A percentile compares a stretch with the other conserved stretches of the same genome.
Conservation (phyloP, 23 tunicate genomes). For the Pegea sp. region DNA sequence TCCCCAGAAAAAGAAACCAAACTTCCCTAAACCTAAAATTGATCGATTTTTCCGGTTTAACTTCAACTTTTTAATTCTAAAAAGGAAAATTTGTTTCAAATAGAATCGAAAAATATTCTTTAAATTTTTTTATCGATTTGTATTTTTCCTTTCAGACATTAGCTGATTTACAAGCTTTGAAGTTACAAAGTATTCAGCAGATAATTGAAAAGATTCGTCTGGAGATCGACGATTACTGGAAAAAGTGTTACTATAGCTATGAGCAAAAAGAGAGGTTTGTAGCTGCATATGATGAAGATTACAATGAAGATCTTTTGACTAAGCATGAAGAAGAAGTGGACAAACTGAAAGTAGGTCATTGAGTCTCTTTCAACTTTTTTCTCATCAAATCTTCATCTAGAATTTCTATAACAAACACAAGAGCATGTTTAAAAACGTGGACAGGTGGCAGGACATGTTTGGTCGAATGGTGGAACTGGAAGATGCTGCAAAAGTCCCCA, state of each 20-base stretch:
- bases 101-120: too few species aligned
- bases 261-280: conserved; percentile 35
- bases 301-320: conserved; percentile 45
- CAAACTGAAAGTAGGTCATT: conserved; percentile 42
- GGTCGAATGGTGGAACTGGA: conserved; percentile 67
- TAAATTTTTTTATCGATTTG: too few species aligned
- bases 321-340: conserved; percentile 63
- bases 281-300: conserved; percentile 42
- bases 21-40: too few species aligned
- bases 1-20: not conserved
- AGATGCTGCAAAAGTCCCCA: conserved; percentile 43
- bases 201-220: conserved; percentile 47
- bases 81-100: too few species aligned
- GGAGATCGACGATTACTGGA: conserved; percentile 50
- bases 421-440: conserved; percentile 40
- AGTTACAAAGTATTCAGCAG: conserved; percentile 29
- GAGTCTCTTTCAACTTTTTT: not conserved
- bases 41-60: too few species aligned
- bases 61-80: too few species aligned
- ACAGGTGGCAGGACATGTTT: conserved; percentile 59
- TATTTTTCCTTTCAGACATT: conserved; percentile 15
- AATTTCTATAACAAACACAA: conserved; percentile 71
- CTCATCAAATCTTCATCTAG: conserved; percentile 10
- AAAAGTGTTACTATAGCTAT: conserved; percentile 58
- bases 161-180: conserved; percentile 19